Percentiles rank a stretch among this genome's conserved stretches.
These are phyloP conservation scores for Tachina grossa DNA, from an alignment of 2,888 invertebrate genomes.

Conservation along the genomic window DNA sequence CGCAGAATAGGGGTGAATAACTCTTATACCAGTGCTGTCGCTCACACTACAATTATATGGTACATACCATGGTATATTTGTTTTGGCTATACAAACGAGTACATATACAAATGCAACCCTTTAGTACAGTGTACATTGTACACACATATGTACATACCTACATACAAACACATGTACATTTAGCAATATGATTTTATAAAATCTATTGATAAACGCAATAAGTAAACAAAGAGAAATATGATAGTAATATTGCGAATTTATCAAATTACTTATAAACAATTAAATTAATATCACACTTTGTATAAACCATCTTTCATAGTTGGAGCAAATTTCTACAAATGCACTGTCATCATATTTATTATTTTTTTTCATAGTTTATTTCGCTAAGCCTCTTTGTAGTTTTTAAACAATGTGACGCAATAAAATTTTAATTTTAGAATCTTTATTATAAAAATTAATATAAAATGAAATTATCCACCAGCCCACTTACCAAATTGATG, in stretches of 20 bases:
- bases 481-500: slow-evolving; percentile 45
- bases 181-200: background rate
- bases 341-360: background rate
- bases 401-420: slow-evolving; percentile 39
- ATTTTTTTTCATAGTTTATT: background rate
- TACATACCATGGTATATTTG: no score
- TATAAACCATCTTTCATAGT: background rate
- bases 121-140: no score
- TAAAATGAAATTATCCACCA: background rate
- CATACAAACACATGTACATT: no score
- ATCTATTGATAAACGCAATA: background rate
- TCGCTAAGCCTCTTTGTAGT: background rate
- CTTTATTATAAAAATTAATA: background rate
- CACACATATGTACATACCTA: no score
- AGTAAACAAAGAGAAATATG: background rate
- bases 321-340: background rate
- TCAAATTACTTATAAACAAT: background rate
- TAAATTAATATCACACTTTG: background rate
- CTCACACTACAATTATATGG: no score
- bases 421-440: slow-evolving; percentile 1
- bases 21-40: no score
- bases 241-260: background rate
- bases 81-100: no score
- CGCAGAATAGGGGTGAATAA: no score
- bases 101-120: no score